Evolutionary conservation across 2,113 vertebrate genomes (phyloP).

Genomic region (Campylomormyrus tamandua): DNA sequence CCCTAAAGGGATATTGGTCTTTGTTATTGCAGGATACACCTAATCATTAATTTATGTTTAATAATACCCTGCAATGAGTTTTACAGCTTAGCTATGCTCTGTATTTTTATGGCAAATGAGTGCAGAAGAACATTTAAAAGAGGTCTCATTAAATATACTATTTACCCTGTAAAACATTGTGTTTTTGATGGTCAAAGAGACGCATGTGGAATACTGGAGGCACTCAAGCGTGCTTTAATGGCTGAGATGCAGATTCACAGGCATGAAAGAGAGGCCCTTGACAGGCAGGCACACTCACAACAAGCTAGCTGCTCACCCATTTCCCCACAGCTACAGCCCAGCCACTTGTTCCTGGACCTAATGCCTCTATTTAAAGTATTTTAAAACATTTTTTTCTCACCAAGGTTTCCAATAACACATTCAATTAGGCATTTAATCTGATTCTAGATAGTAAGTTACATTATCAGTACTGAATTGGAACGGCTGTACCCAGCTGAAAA

Average conservation of each 20-base stretch:
- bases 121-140: not conserved
- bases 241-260: not conserved
- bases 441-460: conserved; percentile 5
- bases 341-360: not conserved
- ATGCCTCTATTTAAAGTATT: not conserved
- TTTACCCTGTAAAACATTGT: not conserved
- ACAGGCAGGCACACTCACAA: not conserved
- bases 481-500: not conserved
- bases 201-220: not conserved
- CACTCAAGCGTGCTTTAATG: not conserved
- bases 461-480: not conserved
- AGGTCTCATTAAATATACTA: not conserved
- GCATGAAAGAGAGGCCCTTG: not conserved
- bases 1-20: not conserved
- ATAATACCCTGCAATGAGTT: not conserved
- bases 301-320: not conserved
- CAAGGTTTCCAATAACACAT: not conserved
- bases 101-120: not conserved
- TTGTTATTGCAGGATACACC: not conserved
- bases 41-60: not conserved
- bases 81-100: not conserved
- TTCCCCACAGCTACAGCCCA: not conserved
- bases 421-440: conserved; percentile 2
- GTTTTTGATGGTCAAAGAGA: not conserved
- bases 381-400: not conserved